Evolutionary conservation across 92 coral and sea anemone species (phyloP).

Genomic region (Scolanthus callimorphus): DNA sequence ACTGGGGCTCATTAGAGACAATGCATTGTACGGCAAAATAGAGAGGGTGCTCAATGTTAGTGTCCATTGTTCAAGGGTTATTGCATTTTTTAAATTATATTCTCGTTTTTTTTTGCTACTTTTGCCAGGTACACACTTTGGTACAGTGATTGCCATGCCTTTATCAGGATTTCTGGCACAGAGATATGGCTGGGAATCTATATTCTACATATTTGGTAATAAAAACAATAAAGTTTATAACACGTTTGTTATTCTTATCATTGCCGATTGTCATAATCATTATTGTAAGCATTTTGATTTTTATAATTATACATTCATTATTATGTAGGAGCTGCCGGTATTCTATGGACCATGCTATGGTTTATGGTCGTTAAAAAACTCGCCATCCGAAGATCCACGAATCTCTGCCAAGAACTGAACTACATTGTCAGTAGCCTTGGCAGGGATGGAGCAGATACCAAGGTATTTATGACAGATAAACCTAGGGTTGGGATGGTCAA

Average conservation of each 20-base stretch:
- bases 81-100: no score
- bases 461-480: no score
- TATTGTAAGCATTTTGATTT: no score
- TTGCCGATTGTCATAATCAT: no score
- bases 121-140: constrained; percentile 68
- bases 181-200: constrained; percentile 80
- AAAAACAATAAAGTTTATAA: no score
- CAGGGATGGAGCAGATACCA: constrained; percentile 26
- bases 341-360: constrained; percentile 81
- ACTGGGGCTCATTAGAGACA: no score
- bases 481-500: no score
- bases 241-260: no score
- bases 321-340: constrained; percentile 60
- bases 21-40: no score
- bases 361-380: constrained; percentile 72
- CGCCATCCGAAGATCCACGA: constrained; percentile 82
- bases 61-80: no score
- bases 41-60: no score
- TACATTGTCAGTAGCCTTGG: constrained; percentile 65
- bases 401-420: constrained; percentile 67
- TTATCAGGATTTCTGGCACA: constrained; percentile 87
- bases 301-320: no score
- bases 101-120: neutral
- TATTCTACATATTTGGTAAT: constrained; percentile 94
- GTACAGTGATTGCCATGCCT: constrained; percentile 91